Conservation (phyloP, 2,888 invertebrate genomes). For the Andrena bicolor region DNA sequence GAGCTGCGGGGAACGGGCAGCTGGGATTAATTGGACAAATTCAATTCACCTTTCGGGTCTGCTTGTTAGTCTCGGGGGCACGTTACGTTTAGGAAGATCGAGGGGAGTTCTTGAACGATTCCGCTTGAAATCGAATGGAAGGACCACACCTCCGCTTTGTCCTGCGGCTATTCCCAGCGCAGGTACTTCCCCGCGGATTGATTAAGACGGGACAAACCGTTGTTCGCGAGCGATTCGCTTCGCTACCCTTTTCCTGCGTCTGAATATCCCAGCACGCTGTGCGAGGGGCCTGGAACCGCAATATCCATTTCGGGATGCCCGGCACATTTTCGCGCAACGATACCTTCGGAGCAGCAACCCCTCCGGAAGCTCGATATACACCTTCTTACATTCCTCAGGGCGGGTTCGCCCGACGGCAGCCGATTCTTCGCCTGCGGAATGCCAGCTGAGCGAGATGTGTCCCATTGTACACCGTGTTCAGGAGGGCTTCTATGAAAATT, state of each 20-base stretch:
- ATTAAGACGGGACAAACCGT: neutral
- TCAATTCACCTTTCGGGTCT: neutral
- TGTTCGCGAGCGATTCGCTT: neutral
- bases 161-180: neutral
- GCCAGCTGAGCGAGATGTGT: neutral
- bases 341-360: neutral
- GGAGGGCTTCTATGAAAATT: slow-evolving; percentile 34
- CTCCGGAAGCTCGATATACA: slow-evolving; percentile 25
- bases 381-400: slow-evolving; percentile 14
- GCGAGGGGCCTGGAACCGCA: neutral
- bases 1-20: neutral
- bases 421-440: slow-evolving; percentile 19
- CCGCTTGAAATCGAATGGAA: neutral
- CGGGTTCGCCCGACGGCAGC: neutral
- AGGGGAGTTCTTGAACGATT: neutral
- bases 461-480: neutral
- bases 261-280: neutral
- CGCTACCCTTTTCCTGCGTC: neutral
- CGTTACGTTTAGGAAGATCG: neutral
- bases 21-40: slow-evolving; percentile 12
- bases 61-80: neutral
- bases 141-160: too few relatives aligned
- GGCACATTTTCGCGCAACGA: slow-evolving; percentile 31
- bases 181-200: neutral
- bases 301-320: slow-evolving; percentile 29